Conservation (phyloP, 2,797 vertebrate species). For the Liasis olivaceus region DNA sequence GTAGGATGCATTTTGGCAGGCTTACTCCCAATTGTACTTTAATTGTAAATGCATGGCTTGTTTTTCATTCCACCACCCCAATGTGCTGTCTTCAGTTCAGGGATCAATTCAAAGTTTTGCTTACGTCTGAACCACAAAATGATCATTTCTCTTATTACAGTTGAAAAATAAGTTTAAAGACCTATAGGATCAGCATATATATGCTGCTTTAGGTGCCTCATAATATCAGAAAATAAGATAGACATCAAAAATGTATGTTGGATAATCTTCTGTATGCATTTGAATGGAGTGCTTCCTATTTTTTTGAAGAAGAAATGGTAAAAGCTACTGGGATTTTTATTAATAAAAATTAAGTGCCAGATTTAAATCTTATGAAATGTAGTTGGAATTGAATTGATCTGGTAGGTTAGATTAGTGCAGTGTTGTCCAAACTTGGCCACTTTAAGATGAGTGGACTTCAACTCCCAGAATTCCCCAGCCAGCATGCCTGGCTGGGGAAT, state of each 20-base stretch:
- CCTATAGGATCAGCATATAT: background rate
- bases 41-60: background rate
- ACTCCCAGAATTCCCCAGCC: too few relatives aligned
- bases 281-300: background rate
- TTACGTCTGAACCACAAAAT: background rate
- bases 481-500: too few relatives aligned
- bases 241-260: background rate
- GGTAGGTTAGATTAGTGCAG: background rate
- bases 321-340: background rate
- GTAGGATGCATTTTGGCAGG: background rate
- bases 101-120: background rate
- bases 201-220: background rate
- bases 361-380: background rate
- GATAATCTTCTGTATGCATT: background rate
- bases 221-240: background rate
- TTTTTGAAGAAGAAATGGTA: background rate
- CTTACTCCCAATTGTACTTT: background rate
- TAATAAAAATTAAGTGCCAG: background rate
- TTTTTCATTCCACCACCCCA: background rate
- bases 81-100: background rate
- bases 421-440: too few relatives aligned
- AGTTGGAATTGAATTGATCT: background rate
- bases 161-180: background rate
- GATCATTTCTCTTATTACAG: background rate
- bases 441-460: too few relatives aligned